Base-by-base conservation (phyloP, 2,113 vertebrate genomes). In the Dicaeum eximium region DNA sequence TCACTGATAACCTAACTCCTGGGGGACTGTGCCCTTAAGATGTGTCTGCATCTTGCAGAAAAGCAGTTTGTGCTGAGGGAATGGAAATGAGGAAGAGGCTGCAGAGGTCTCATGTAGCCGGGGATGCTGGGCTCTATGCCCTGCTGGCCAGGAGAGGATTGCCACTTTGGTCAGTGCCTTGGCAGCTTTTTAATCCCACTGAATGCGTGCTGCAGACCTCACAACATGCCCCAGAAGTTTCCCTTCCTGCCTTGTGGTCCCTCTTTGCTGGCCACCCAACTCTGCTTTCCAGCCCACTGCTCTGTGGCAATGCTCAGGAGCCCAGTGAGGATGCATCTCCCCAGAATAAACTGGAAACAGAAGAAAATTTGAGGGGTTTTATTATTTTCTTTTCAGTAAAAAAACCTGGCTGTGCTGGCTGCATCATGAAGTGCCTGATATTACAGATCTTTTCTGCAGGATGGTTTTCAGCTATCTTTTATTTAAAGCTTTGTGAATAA, bases 401-500 rank as follows among this genome's bases (percentile, higher is more conserved):
- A 74, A 25, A 56, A 25, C 6, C 44, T 90, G 40, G 3, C 31
- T 13, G 2, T 53, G 30, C 35, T 75, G 33, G 9, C 23, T 62
- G 11, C 17, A 24, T 5, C 14, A 0, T 14, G 57, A 37, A 58
- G 48, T 80, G 37, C n/a, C 50, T 86, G 60, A 69, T 57, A 64
- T 57, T 73, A 35, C 24, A 40, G 19, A 40, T 65, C 37, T 72
- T 61, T 92, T 51, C 71, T 83, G 44, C 37, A 60, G 56, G 33
- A 25, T 60, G 53, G 3, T 86, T 91, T 67, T 89, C 45, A 70
- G 45, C 77, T 57, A 1, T 23, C 24, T 77, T 60, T 5, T 69
- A 22, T 69, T 83, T 84, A 86, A 88, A 80, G 62, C 38, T 75
- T 23, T 37, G 30, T 80, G 74, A 70, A 44, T 78, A 48, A 85